These are phyloP conservation scores for Coendou prehensilis DNA, from an alignment of 2,797 vertebrate species.

Conservation along the genomic window DNA sequence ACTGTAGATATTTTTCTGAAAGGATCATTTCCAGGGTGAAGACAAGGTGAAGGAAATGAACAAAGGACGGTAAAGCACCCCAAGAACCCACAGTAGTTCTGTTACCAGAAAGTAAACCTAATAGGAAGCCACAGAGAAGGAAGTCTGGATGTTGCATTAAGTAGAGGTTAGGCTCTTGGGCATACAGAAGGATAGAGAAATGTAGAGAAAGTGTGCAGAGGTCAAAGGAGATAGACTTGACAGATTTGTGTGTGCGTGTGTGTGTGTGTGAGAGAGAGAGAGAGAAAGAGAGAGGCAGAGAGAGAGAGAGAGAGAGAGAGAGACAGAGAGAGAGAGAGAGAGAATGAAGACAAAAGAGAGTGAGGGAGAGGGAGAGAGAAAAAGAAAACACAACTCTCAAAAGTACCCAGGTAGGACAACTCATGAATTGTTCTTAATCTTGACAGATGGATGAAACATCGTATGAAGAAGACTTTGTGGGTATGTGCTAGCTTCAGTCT, in stretches of 20 bases:
- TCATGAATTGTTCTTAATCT: background rate
- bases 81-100: background rate
- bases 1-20: background rate
- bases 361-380: background rate
- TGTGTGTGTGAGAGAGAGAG: background rate
- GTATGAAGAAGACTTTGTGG: background rate
- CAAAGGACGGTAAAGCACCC: background rate
- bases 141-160: background rate
- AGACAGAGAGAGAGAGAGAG: rapidly evolving
- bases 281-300: background rate
- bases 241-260: background rate
- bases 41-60: background rate
- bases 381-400: background rate
- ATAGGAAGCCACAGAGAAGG: background rate
- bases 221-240: background rate
- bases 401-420: background rate
- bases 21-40: background rate
- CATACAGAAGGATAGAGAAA: background rate
- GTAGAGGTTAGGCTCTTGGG: background rate
- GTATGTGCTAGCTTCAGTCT: background rate
- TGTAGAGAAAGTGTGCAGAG: background rate
- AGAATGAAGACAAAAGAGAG: background rate
- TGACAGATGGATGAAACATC: background rate
- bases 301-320: rapidly evolving
- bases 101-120: background rate